Base-by-base conservation (phyloP, 2,797 vertebrate species). In the Poecilia velifera region DNA sequence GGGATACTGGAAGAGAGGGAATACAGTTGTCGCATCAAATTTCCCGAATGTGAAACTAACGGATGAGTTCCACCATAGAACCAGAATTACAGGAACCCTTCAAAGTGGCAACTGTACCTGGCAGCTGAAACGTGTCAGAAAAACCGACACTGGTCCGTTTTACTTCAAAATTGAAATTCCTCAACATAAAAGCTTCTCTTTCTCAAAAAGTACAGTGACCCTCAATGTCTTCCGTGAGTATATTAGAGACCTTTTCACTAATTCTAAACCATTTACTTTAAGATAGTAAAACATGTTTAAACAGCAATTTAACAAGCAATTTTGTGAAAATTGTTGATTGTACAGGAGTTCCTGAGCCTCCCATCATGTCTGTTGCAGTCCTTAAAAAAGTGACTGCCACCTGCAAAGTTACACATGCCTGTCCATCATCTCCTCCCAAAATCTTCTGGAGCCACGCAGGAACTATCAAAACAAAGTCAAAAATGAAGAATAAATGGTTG, bases 401-500 rank as follows among this genome's bases (percentile, higher is more conserved):
- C 53, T 86, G 82, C 80, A 77, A 76, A 9, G 80, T 84, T 62
- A 43, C 14, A 25, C 87, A 89, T 59, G 18, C 73, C 49, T 85
- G 73, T 47, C 82, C 82, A 31, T 9, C 8, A 1, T 36, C 16
- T 36, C 78, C 62, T 1, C 73, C 82, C 13, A 10, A 41, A 3
- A n/a, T 87, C 64, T 5, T 16, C 73, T 85, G 79, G 77, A 85
- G 49, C 73, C 79, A 1, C 51, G 3, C 28, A 13, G 81, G 76
- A 79, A 1, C 0, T 0, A 1, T 46, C 13, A 72, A 0, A 3
- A 34, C 0, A 0, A 6, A 0, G 4, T 74, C 20, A 31, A 77
- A 77, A 59, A 57, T 2, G 68, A 1, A 59, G 55, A 84, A 77
- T 22, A 1, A 22, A 1, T 77, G 74, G 51, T 36, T 28, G 25